Percentiles rank a stretch among this genome's conserved stretches.
phyloP scores from a whole-genome alignment of 2,113 vertebrate genomes.

The Cichladusa arquata region DNA sequence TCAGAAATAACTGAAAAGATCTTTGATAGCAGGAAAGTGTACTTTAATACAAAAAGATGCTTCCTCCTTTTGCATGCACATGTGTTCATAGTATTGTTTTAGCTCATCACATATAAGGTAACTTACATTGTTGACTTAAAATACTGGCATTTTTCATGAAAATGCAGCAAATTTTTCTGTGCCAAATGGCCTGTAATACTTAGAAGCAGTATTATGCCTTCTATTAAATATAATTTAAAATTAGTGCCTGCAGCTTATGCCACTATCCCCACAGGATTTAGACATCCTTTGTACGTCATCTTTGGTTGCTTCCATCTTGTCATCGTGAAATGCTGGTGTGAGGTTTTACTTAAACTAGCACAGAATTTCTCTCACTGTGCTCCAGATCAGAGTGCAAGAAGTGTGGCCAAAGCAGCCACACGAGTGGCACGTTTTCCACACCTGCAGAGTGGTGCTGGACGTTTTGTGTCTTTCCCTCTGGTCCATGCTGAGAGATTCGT shows the following conservation, averaged over 20 bases:
- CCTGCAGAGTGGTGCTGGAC: not conserved
- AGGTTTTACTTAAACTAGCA: not conserved
- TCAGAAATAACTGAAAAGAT: not conserved
- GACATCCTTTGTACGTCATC: not conserved
- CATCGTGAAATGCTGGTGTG: not conserved
- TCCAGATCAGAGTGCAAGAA: not conserved
- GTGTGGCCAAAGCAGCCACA: not conserved
- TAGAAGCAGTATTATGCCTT: not conserved
- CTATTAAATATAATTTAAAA: not conserved
- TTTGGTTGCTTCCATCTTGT: not conserved
- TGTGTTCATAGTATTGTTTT: not conserved
- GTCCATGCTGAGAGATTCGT: fast-evolving
- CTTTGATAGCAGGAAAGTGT: not conserved
- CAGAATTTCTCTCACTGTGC: not conserved
- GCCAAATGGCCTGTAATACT: not conserved
- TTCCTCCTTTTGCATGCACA: not conserved
- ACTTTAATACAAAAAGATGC: not conserved
- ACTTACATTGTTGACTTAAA: not conserved
- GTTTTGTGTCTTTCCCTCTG: not conserved
- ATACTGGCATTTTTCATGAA: not conserved
- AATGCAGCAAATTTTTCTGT: not conserved
- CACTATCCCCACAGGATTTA: not conserved
- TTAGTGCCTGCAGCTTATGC: not conserved
- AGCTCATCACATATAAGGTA: not conserved
- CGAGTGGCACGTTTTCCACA: not conserved